Evolutionary conservation across 2,888 invertebrate species (phyloP).

Genomic region (Dromius quadrimaculatus): DNA sequence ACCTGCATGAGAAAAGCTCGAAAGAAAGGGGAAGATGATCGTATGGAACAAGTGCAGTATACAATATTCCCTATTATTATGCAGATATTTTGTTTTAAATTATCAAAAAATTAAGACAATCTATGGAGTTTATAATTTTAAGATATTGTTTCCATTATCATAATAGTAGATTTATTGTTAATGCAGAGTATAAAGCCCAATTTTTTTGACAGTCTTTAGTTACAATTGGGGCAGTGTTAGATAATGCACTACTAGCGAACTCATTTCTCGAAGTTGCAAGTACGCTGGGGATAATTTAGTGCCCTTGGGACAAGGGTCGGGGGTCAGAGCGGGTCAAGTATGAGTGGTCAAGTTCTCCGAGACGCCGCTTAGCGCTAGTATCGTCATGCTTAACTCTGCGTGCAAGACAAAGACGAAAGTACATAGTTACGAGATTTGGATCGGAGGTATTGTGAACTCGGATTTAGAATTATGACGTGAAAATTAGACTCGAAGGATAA

Average conservation of each 20-base stretch:
- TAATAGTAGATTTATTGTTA: too few species aligned
- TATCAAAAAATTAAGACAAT: too few species aligned
- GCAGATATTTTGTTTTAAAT: too few species aligned
- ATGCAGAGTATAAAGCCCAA: too few species aligned
- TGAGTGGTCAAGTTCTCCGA: conserved; percentile 48
- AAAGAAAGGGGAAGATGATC: too few species aligned
- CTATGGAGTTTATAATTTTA: too few species aligned
- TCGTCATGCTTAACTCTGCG: conserved; percentile 4
- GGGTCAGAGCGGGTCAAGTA: conserved; percentile 49
- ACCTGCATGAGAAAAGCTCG: too few species aligned
- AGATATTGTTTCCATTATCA: too few species aligned
- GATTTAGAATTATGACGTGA: conserved; percentile 48
- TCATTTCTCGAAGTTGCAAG: conserved; percentile 6
- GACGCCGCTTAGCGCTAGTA: conserved; percentile 27
- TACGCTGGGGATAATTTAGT: conserved; percentile 36
- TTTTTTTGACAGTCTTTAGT: too few species aligned
- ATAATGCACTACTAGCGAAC: neutral
- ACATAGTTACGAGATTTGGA: conserved; percentile 42
- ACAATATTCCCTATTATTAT: too few species aligned
- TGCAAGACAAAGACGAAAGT: conserved; percentile 21
- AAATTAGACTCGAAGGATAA: conserved; percentile 43
- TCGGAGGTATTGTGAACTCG: conserved; percentile 44
- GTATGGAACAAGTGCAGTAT: too few species aligned
- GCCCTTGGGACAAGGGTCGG: conserved; percentile 41
- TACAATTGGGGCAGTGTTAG: neutral